Evolutionary conservation across 2,888 invertebrate species (phyloP), one percentile per base, ranked within the genome.

Genomic region (Muschampia plurimacula): DNA sequence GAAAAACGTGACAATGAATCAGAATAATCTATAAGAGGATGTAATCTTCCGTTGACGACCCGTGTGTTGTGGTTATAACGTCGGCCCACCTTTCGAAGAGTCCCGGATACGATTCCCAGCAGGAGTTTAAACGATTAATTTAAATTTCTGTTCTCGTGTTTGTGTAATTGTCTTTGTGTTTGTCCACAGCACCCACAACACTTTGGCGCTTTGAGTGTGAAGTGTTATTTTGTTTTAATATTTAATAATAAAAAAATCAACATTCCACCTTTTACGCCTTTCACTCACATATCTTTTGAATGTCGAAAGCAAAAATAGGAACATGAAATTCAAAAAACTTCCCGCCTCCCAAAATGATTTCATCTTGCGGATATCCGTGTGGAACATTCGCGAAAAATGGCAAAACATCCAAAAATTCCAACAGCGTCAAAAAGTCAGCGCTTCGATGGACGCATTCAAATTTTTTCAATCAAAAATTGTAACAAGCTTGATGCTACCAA

Each of bases 391-490:
- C 65, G 55, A 59, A 71, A 59, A 64, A 41, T 70, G 52, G 5
- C 49, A 8, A 39, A 71, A 65, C 28, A 41, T 41, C 66, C 39
- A 41, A 67, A 70, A 72, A 72, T 62, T 67, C 66, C 66, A 32
- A 41, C 28, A 52, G 28, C 66, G 62, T 66, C 60, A 39, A 52
- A 72, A 72, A 71, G 60, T 71, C 59, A 52, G 66, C 12, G 60
- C 66, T 66, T 49, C 28, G 66, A 60, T 39, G 66, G 28, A 44
- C 60, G 66, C 66, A 72, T 72, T 72, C 60, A 72, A 67, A 72
- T 72, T 72, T 62, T 72, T 72, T 72, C 71, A 72, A 67, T 72
- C 71, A 72, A 72, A 67, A 72, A 71, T 71, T 49, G 72, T 62
- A 67, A 62, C 72, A 62, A 67, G 67, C 66, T 70, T 65, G 55